Conservation (phyloP, 2,113 vertebrate genomes). For the Daboia siamensis region DNA sequence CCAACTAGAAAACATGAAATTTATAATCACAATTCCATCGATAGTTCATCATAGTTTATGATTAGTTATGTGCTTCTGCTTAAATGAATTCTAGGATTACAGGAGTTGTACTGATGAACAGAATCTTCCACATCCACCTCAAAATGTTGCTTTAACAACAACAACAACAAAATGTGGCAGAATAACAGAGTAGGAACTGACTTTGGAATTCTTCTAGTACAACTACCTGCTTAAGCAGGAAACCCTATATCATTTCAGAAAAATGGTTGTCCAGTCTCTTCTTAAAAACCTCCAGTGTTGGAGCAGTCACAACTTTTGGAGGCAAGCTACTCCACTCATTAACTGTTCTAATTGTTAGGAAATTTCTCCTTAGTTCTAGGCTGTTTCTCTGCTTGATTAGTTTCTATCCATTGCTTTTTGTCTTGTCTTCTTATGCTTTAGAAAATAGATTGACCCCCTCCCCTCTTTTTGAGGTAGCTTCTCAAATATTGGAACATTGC, state of each 20-base stretch:
- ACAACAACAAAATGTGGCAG: background rate
- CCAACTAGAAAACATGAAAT: background rate
- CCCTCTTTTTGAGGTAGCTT: background rate
- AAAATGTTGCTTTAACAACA: background rate
- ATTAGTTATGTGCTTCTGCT: background rate
- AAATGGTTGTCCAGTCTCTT: background rate
- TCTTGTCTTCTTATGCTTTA: background rate
- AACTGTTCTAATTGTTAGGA: background rate
- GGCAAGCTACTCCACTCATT: background rate
- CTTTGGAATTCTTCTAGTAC: background rate
- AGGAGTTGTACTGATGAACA: background rate
- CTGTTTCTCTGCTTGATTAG: background rate
- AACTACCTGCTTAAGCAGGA: background rate
- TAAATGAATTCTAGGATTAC: background rate
- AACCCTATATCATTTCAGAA: background rate
- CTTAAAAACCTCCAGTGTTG: background rate
- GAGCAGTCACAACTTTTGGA: background rate
- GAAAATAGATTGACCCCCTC: background rate
- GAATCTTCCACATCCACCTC: background rate
- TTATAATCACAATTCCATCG: background rate
- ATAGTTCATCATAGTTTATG: background rate
- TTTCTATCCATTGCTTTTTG: background rate
- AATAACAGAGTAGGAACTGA: background rate
- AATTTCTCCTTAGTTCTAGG: background rate
- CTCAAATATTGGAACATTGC: background rate